phyloP scores from a whole-genome alignment of 2,888 invertebrate genomes.

The Dasysyrphus albostriatus region DNA sequence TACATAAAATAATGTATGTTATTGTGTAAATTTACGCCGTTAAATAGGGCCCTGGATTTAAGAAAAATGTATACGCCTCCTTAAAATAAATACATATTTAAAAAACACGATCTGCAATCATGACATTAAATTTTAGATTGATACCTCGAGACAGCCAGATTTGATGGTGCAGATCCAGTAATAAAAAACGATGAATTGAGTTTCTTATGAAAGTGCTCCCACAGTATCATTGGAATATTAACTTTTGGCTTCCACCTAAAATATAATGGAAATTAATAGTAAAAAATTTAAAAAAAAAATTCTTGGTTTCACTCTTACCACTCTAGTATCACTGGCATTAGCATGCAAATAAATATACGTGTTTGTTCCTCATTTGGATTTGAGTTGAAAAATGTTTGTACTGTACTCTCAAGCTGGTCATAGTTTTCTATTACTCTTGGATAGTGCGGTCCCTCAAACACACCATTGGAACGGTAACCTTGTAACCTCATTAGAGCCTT shows the following conservation, averaged over 20 bases:
- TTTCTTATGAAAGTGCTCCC: conserved; percentile 86
- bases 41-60: no score
- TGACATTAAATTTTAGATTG: not conserved
- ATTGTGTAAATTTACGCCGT: no score
- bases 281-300: not conserved
- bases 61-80: no score
- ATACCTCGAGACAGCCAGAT: conserved; percentile 83
- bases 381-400: conserved; percentile 84
- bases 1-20: no score
- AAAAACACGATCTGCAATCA: no score
- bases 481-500: conserved; percentile 84
- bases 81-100: no score
- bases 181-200: conserved; percentile 85
- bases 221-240: conserved; percentile 84
- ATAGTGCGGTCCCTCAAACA: conserved; percentile 78
- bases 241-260: conserved; percentile 84
- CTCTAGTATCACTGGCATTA: conserved; percentile 83
- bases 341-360: conserved; percentile 83
- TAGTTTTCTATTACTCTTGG: conserved; percentile 81
- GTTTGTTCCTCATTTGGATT: conserved; percentile 84
- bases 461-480: conserved; percentile 81
- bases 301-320: conserved; percentile 76
- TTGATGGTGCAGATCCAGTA: conserved; percentile 84
- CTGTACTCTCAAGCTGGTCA: conserved; percentile 83
- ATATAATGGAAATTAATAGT: not conserved